Conservation (phyloP, 2,113 vertebrate genomes). For the Alouatta palliata region DNA sequence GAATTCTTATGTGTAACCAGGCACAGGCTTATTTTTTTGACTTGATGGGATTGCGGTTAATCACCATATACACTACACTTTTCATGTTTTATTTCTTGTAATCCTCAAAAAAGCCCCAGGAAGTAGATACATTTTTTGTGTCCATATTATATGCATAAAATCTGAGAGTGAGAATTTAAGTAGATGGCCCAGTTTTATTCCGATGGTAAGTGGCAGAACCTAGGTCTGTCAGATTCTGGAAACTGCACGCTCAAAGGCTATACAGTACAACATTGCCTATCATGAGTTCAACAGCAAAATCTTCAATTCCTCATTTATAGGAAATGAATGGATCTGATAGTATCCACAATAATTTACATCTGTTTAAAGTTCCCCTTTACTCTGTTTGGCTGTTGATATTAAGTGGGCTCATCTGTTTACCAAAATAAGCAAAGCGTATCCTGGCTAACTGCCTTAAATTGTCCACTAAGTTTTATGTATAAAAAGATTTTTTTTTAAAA, state of each 20-base stretch:
- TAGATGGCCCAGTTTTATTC: neutral
- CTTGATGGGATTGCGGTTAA: constrained; percentile 16
- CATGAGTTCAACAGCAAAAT: neutral
- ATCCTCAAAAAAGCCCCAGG: constrained; percentile 16
- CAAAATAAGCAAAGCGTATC: neutral
- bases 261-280: neutral
- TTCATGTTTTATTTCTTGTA: neutral
- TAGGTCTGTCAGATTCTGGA: neutral
- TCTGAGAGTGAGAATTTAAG: neutral
- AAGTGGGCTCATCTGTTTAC: neutral
- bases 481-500: neutral
- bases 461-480: neutral
- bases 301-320: neutral
- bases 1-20: neutral
- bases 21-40: constrained; percentile 30
- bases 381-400: neutral
- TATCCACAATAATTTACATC: neutral
- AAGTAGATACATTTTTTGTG: neutral
- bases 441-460: neutral
- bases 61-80: neutral
- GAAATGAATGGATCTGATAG: neutral
- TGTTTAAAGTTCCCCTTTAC: neutral
- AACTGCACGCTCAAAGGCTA: neutral
- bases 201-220: neutral
- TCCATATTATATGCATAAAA: neutral